Base-by-base conservation (phyloP, 2,888 invertebrate genomes). In the Polylopha cassiicola region DNA sequence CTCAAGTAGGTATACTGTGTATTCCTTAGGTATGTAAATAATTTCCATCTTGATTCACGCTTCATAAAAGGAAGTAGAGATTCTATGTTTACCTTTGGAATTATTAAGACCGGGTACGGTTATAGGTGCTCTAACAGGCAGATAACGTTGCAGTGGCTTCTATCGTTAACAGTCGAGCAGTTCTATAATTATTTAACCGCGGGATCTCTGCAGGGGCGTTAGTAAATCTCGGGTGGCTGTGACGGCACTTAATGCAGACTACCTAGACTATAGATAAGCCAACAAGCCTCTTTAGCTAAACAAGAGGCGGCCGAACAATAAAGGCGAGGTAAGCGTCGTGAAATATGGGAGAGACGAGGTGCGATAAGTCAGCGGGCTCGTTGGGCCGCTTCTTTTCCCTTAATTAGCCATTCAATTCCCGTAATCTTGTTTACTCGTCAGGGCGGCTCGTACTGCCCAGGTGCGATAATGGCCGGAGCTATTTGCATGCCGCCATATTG, bases 401-500 rank as follows among this genome's bases (percentile, higher is more conserved):
- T 84, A 82, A 85, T 85, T 84, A 85, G 84, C 77, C 79, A 84
- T 84, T 85, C 85, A 79, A 81, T 84, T 80, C 82, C 76, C 84
- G 84, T 84, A 84, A 82, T 84, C 80, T 84, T 85, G 84, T 84
- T 84, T 81, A 80, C 82, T 78, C 76, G 81, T 64, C 70, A 76
- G 68, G 59, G 65, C 63, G 66, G 69, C 68, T 65, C 66, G 62
- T 64, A 73, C 80, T 78, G 81, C 73, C 80, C 85, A 84, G 85
- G 85, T 85, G 85, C 80, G 84, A 84, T 85, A 85, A 85, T 85
- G 80, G 85, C 76, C 73, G 74, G 68, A n/a, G 80, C 76, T 82
- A 85, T 85, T 85, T 85, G 84, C 84, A 85, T 85, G 85, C 84
- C 81, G 84, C 84, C 84, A 84, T 85, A 81, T 80, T 84, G 84